These are phyloP conservation scores for Drosophila stalkeri DNA, from an alignment of 2,888 invertebrate species.

Conservation along the genomic window DNA sequence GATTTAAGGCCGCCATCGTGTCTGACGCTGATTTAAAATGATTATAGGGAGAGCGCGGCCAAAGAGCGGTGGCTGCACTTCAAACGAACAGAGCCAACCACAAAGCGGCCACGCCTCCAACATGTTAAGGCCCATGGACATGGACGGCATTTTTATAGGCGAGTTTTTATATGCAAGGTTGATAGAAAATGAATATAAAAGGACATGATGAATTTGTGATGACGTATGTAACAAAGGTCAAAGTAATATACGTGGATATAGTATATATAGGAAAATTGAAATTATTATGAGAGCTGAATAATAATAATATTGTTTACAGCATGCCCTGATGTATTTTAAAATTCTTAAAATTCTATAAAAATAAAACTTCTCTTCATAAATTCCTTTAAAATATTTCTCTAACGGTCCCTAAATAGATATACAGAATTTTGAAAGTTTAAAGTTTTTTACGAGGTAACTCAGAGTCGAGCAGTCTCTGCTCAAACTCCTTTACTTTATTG, in stretches of 20 bases:
- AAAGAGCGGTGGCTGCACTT: slow-evolving; percentile 40
- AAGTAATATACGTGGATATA: no score
- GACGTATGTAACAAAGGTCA: background rate
- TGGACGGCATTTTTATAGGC: slow-evolving; percentile 20
- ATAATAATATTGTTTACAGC: no score
- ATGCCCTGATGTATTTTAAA: no score
- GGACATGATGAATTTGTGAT: background rate
- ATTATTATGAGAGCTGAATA: no score
- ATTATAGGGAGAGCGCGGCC: slow-evolving; percentile 41
- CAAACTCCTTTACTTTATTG: slow-evolving; percentile 1
- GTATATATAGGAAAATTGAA: background rate
- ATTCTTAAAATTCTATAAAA: no score
- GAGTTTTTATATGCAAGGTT: background rate
- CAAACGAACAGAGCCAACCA: slow-evolving; percentile 38
- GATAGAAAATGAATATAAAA: background rate
- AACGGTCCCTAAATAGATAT: no score
- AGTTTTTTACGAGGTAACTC: background rate
- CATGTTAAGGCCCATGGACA: slow-evolving; percentile 31
- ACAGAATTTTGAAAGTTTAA: no score
- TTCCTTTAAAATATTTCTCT: no score
- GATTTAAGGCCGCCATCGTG: slow-evolving; percentile 42
- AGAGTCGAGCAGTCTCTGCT: background rate
- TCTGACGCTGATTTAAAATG: slow-evolving; percentile 66
- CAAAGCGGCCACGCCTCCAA: slow-evolving; percentile 37
- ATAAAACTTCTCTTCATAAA: no score